Percentiles rank a stretch among this genome's conserved stretches.
Conservation (phyloP, 2,797 vertebrate species). For the Phataginus tetradactyla region DNA sequence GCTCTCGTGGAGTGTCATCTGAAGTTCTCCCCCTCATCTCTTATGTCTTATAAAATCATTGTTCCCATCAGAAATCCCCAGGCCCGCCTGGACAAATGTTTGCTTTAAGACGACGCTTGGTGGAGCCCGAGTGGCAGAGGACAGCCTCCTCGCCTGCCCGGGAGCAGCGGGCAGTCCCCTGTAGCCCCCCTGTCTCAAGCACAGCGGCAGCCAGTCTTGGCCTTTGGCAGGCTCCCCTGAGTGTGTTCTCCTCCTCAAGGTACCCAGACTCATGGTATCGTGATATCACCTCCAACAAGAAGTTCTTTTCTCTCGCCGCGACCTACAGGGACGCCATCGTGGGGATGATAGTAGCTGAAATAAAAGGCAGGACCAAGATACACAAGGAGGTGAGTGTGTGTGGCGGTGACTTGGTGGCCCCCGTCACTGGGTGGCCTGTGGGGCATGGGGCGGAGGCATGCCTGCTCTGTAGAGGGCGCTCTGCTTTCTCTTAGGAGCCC, state of each 20-base stretch:
- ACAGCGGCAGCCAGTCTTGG: neutral
- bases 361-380: constrained; percentile 98
- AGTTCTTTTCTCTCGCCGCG: constrained; percentile 98
- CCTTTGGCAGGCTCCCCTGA: neutral
- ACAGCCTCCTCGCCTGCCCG: neutral
- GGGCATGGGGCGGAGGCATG: neutral
- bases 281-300: constrained; percentile 99
- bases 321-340: constrained; percentile 96
- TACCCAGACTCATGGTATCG: constrained; percentile 99
- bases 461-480: neutral
- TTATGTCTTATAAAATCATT: neutral
- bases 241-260: constrained; percentile 84
- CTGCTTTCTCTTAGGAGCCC: neutral
- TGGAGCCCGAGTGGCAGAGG: neutral
- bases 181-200: neutral
- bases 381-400: constrained; percentile 94
- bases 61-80: neutral
- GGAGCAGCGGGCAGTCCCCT: neutral
- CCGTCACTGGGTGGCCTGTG: rapidly evolving
- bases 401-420: rapidly evolving
- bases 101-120: neutral
- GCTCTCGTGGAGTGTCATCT: neutral
- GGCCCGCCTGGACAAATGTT: neutral
- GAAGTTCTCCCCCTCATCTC: neutral
- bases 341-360: constrained; percentile 99